A percentile compares a stretch with the other conserved stretches of the same genome.
Conservation (phyloP, 2,113 vertebrate genomes). For the Elachura formosa region DNA sequence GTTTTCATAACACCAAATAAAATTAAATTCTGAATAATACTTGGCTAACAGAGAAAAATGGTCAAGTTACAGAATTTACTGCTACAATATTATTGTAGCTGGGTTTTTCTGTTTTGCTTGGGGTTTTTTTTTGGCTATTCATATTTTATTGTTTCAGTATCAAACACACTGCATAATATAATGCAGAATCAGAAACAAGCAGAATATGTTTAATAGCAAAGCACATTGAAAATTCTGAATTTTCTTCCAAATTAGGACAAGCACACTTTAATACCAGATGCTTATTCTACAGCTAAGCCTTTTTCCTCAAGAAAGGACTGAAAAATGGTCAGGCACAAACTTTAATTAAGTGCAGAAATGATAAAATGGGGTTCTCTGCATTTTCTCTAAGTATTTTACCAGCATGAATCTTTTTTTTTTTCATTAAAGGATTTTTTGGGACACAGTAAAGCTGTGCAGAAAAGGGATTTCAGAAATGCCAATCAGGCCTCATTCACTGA, state of each 20-base stretch:
- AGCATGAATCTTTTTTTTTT: too few species aligned
- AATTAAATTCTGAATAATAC: background rate
- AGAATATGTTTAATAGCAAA: conserved; percentile 17
- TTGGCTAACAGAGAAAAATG: background rate
- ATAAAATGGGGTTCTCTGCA: background rate
- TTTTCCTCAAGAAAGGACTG: background rate
- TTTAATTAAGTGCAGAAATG: background rate
- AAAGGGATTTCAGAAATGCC: background rate
- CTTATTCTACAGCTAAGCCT: background rate
- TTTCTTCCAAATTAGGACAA: conserved; percentile 6
- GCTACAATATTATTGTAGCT: background rate
- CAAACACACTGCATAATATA: background rate
- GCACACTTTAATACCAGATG: background rate
- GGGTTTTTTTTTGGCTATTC: background rate
- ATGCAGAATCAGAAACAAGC: background rate
- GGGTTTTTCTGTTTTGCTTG: background rate
- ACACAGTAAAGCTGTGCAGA: background rate
- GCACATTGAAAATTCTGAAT: background rate
- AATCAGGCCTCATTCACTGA: background rate
- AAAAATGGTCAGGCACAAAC: background rate
- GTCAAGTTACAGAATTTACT: background rate
- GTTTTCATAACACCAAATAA: background rate
- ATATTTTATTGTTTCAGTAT: background rate
- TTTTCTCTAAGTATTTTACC: background rate
- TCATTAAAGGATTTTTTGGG: background rate